phyloP scores from a whole-genome alignment of 2,888 invertebrate species.

The Brachyptera putata region DNA sequence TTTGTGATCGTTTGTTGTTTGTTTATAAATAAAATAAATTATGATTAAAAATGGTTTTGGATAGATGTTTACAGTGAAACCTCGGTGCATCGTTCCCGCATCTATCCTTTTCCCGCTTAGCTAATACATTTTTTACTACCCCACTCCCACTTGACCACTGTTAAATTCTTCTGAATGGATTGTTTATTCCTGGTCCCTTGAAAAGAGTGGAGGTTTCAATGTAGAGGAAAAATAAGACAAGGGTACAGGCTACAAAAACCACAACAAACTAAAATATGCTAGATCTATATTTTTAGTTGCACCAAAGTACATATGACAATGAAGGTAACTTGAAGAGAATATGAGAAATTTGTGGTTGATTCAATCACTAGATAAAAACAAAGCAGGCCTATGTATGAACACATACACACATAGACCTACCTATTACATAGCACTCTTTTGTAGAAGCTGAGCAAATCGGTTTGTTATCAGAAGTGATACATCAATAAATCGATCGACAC shows the following conservation, averaged over 20 bases:
- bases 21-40: constrained; percentile 14
- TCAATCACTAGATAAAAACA: too few relatives aligned
- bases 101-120: too few relatives aligned
- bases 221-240: too few relatives aligned
- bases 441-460: constrained; percentile 80
- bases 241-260: not conserved
- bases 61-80: constrained; percentile 15
- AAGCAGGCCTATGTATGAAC: too few relatives aligned
- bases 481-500: constrained; percentile 92
- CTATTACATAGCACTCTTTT: constrained; percentile 56
- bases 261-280: not conserved
- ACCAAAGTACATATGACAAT: not conserved
- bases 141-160: too few relatives aligned
- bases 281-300: not conserved
- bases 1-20: constrained; percentile 21
- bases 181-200: too few relatives aligned
- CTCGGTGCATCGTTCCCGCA: too few relatives aligned
- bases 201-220: too few relatives aligned
- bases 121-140: too few relatives aligned
- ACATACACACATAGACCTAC: not conserved
- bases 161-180: too few relatives aligned
- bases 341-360: not conserved
- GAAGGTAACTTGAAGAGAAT: not conserved
- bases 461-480: constrained; percentile 83
- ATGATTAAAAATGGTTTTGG: constrained; percentile 21